phyloP scores from a whole-genome alignment of 1,140 invertebrate genomes.

The Triops longicaudatus region DNA sequence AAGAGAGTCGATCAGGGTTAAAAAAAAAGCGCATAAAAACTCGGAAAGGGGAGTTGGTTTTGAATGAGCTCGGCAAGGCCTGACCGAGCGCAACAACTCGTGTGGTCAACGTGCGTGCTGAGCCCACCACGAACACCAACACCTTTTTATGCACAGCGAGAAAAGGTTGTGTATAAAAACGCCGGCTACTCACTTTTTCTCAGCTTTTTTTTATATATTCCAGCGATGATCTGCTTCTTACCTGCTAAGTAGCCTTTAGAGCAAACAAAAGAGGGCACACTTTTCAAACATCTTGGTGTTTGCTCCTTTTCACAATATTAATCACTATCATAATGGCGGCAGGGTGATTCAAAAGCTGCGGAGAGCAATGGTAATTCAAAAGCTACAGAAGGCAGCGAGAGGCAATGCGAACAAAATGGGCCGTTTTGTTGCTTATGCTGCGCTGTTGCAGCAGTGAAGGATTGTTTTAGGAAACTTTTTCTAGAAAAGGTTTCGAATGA shows the following conservation, averaged over 20 bases:
- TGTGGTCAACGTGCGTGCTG: conserved; percentile 5
- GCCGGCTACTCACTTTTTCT: neutral
- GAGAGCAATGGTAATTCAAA: no score
- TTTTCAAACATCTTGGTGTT: neutral
- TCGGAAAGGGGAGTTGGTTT: neutral
- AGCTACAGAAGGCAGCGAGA: no score
- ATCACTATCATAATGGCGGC: no score
- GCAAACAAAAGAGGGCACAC: neutral
- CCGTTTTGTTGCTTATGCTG: no score
- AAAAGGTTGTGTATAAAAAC: neutral
- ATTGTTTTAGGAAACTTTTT: neutral
- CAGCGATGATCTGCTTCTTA: neutral
- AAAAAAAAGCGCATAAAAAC: neutral
- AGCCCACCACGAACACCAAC: conserved; percentile 13
- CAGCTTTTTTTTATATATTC: neutral
- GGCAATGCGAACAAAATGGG: no score
- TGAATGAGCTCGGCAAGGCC: neutral
- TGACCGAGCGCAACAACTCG: conserved; percentile 5
- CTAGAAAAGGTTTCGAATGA: neutral
- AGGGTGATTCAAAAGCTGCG: no score
- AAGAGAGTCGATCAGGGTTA: neutral
- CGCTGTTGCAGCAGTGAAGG: neutral
- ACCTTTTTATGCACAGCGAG: neutral
- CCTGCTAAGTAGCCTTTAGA: neutral
- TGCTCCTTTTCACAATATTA: neutral